Base-by-base conservation (phyloP, 2,113 vertebrate species). In the Plestiodon gilberti region DNA sequence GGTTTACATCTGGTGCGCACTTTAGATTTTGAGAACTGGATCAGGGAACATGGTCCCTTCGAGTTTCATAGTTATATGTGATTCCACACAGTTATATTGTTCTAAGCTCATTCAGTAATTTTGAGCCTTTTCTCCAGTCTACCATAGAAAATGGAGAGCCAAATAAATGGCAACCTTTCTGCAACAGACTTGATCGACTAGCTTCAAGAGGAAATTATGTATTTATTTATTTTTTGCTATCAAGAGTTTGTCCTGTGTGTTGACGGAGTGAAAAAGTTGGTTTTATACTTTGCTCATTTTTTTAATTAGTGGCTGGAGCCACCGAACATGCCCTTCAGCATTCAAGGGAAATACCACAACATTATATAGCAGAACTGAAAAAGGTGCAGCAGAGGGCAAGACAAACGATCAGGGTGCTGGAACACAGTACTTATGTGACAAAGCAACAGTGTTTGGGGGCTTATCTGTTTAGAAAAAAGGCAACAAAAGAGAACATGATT, bases 21-120 rank as follows among this genome's bases (percentile, higher is more conserved):
- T 48, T 84, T 84, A 48, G 40, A 43, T 75, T 74, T 62, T 62
- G 38, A 40, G 73, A 84, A 76, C 33, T 84, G 59, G 40, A 64
- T 75, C 43, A 38, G n/a, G 13, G 57, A 84, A 14, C 40, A 48
- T 64, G 71, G 30, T 10, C 64, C n/a, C 59, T 84, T 48, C 71
- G 62, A 83, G 55, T 35, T 13, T 28, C 33, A 38, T 40, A 65
- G 25, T 81, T 48, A 20, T 35, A 28, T 33, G 35, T 33, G 55
- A 64, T 75, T 75, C 38, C 82, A 52, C 82, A 52, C 43, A 59
- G 25, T 64, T 84, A 33, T 62, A 76, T 83, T 76, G 64, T 75
- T 84, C 40, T 64, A 64, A 76, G 28, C 40, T 6, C 57, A 83
- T 62, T 75, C 65, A 81, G 38, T 9, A 59, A 61, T 62, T 83